A percentile compares a stretch with the other conserved stretches of the same genome.
Evolutionary conservation across 2,113 vertebrate genomes (phyloP).

Genomic region (Scopus umbretta): DNA sequence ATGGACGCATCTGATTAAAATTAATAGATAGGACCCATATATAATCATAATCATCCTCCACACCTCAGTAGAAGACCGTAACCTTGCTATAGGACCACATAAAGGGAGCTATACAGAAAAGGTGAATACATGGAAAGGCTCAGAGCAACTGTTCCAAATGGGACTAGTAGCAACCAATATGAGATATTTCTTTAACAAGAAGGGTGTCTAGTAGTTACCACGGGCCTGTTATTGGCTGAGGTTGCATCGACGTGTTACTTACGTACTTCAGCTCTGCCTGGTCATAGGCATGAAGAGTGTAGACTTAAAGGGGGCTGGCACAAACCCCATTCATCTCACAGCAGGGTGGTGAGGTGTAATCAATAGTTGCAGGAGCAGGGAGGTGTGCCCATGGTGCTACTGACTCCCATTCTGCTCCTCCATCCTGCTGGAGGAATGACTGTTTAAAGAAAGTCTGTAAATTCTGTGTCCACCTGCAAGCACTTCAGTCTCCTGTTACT

Average conservation of each 20-base stretch:
- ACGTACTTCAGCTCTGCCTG: neutral
- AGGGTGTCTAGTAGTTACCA: neutral
- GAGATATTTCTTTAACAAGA: neutral
- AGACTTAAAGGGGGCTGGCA: neutral
- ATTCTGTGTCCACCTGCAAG: neutral
- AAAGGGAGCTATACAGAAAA: neutral
- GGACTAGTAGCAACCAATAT: neutral
- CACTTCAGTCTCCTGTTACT: neutral
- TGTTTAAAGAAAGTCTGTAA: neutral
- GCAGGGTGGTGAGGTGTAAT: neutral
- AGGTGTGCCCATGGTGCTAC: neutral
- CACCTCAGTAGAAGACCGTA: neutral
- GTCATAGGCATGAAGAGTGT: accelerated
- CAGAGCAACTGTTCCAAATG: neutral
- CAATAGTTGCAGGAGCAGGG: neutral
- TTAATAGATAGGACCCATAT: neutral
- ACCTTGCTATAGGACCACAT: neutral
- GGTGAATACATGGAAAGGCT: neutral
- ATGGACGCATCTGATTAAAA: neutral
- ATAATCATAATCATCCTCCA: neutral
- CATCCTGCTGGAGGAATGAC: neutral
- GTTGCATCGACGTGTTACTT: neutral
- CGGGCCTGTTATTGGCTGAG: neutral
- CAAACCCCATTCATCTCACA: neutral
- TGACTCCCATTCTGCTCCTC: neutral